Base-by-base conservation (phyloP, 2,113 vertebrate genomes). In the Cebidichthys violaceus region DNA sequence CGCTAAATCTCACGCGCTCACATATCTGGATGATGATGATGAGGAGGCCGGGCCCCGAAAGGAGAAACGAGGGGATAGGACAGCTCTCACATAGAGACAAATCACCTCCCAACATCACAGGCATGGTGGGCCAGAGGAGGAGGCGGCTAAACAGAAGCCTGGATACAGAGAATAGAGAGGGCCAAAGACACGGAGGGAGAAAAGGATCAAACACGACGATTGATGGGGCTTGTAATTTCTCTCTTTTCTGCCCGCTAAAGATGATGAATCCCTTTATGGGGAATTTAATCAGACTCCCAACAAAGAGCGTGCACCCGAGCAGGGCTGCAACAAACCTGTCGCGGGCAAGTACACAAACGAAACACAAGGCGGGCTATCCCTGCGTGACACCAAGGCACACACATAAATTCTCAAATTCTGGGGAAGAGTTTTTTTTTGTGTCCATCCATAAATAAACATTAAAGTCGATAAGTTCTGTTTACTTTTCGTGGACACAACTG, bases 241-340 rank as follows among this genome's bases (percentile, higher is more conserved):
- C 72, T 85, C 67, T 83, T 83, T 89, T 90, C 86, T 91, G 81
- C 75, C 77, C 70, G 82, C 75, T 93, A 93, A 94, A 93, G 79
- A 92, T 92, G 91, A 94, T 94, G 89, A 92, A 94, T 93, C 88
- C 86, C 85, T 91, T 90, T 59, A 65, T 31, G 27, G 86, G 86
- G 86, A 92, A 90, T 91, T 90, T 89, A 90, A 93, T 94, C 83
- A 92, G 79, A 77, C 70, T 85, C 70, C 52, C 33, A 86, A 90
- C 77, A 87, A 90, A 89, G 72, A 87, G 71, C 72, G 64, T 65
- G 52, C 66, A 89, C 61, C 86, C 67, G 74, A 75, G 78, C 69
- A 75, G 50, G 1, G 69, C 77, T 66, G 79, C 77, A 88, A 91
- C 82, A 88, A 87, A 81, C 83, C 86, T 89, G 75, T 80, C 82